Conservation (phyloP, 1,140 invertebrate genomes). For the Ips typographus region DNA sequence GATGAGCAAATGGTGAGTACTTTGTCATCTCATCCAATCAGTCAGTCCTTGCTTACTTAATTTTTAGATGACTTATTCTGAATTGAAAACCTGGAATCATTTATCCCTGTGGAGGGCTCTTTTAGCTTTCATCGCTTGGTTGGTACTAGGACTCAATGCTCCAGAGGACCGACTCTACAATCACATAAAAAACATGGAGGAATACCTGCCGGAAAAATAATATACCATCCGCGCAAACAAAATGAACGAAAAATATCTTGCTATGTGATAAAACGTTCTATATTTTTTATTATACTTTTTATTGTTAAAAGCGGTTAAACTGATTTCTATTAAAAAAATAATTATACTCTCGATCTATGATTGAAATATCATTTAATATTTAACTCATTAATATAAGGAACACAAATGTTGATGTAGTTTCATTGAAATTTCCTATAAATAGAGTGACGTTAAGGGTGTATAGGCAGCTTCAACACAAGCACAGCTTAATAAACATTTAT, state of each 20-base stretch:
- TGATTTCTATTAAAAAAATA: constrained; percentile 2
- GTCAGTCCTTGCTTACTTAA: too few relatives aligned
- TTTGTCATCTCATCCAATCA: constrained; percentile 4
- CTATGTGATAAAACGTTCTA: constrained; percentile 13
- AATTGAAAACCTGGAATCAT: constrained; percentile 48
- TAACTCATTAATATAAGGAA: too few relatives aligned
- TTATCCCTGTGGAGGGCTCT: constrained; percentile 48
- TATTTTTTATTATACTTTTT: constrained; percentile 12
- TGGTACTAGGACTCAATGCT: constrained; percentile 45
- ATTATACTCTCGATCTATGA: too few relatives aligned
- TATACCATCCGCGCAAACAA: background rate
- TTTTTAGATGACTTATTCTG: constrained; percentile 45
- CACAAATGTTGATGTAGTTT: too few relatives aligned
- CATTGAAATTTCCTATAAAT: too few relatives aligned
- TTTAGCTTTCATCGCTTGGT: constrained; percentile 48
- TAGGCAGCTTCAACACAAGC: too few relatives aligned
- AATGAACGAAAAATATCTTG: constrained; percentile 23
- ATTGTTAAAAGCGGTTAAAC: constrained; percentile 22
- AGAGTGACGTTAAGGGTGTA: too few relatives aligned
- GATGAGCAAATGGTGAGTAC: constrained; percentile 11
- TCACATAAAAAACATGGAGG: constrained; percentile 46
- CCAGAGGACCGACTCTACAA: constrained; percentile 47
- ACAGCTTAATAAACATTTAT: too few relatives aligned
- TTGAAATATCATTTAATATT: too few relatives aligned
- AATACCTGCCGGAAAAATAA: constrained; percentile 40